phyloP scores from a whole-genome alignment of 2,888 invertebrate species.

The Synergus laeviventris region DNA sequence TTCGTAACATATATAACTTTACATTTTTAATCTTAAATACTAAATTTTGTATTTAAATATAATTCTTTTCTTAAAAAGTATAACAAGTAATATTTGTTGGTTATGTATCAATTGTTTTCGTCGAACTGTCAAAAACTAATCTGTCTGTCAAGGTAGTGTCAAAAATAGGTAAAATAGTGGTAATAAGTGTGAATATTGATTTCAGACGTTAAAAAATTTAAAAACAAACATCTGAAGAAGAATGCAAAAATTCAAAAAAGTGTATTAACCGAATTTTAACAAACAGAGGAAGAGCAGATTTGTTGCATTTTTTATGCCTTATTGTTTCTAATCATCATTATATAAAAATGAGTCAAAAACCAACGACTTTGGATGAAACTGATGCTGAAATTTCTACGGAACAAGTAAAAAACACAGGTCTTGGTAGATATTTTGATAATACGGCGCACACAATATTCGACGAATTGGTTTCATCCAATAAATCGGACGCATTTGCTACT shows the following conservation, averaged over 20 bases:
- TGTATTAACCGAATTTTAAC: neutral
- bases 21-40: neutral
- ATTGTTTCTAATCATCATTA: neutral
- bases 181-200: neutral
- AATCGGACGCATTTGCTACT: conserved; percentile 54
- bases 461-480: conserved; percentile 66
- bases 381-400: conserved; percentile 42
- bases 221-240: neutral
- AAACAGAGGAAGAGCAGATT: neutral
- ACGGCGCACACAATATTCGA: conserved; percentile 71
- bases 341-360: conserved; percentile 49
- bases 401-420: conserved; percentile 41
- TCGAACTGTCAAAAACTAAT: neutral
- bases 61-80: neutral
- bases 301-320: neutral
- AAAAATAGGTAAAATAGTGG: neutral
- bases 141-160: neutral
- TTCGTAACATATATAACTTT: neutral
- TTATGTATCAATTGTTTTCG: conserved; percentile 1
- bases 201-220: neutral
- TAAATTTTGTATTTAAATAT: neutral
- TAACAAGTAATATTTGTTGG: neutral
- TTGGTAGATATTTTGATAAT: conserved; percentile 69
- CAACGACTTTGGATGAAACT: conserved; percentile 41
- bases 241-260: neutral